Percentiles rank a stretch among this genome's conserved stretches.
Evolutionary conservation across 2,888 invertebrate species (phyloP).

Genomic region (Torymus tubicola): DNA sequence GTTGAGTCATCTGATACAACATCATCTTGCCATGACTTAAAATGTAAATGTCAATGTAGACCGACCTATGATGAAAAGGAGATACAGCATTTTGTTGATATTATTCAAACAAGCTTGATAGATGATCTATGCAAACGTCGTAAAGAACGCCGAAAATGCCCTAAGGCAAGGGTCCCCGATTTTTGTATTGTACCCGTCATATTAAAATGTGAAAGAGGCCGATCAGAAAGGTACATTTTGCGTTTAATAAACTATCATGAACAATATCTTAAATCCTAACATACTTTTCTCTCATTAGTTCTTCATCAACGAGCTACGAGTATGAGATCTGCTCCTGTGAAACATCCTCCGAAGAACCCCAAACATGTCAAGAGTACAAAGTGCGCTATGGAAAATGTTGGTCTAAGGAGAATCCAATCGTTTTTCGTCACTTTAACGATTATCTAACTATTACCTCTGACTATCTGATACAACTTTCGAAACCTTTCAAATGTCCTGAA

Average conservation of each 20-base stretch:
- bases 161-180: not conserved
- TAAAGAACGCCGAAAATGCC: too few species aligned
- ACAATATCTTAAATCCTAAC: too few species aligned
- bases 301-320: too few species aligned
- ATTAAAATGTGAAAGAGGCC: not conserved
- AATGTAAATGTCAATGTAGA: too few species aligned
- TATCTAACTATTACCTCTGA: not conserved
- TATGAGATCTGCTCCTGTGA: too few species aligned
- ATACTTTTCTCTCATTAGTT: too few species aligned
- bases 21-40: slow-evolving; percentile 5
- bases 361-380: not conserved
- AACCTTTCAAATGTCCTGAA: slow-evolving; percentile 53
- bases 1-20: not conserved
- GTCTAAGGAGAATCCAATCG: not conserved
- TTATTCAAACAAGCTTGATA: slow-evolving; percentile 11
- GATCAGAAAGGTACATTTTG: slow-evolving; percentile 3
- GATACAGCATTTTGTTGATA: slow-evolving; percentile 6
- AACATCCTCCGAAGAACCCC: not conserved
- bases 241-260: too few species aligned
- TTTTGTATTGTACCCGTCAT: slow-evolving; percentile 38
- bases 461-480: not conserved
- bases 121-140: not conserved
- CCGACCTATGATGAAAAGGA: slow-evolving; percentile 14
- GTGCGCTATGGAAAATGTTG: not conserved
- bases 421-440: slow-evolving; percentile 37